Percentiles rank a stretch among this genome's conserved stretches.
Conservation (phyloP, 2,888 invertebrate species). For the Limnephilus marmoratus region DNA sequence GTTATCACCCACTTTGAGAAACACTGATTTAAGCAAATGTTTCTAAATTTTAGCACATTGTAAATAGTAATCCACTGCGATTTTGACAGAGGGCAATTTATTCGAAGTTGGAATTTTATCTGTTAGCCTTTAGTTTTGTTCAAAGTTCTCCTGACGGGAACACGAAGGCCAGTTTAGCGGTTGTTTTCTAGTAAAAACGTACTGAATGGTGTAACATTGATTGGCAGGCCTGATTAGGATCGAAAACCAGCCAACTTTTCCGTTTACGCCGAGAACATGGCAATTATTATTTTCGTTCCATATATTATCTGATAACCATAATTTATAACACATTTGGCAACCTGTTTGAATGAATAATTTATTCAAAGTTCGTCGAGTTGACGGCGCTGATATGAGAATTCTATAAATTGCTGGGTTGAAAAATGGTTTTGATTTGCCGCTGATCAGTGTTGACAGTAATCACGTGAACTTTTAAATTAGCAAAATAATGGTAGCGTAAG, state of each 20-base stretch:
- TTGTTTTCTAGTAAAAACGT: not conserved
- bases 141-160: not conserved
- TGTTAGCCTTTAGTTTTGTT: not conserved
- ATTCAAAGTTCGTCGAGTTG: not conserved
- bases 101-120: not conserved
- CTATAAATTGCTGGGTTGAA: not conserved
- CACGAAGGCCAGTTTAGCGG: not conserved
- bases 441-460: not conserved
- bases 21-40: not conserved
- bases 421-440: not conserved
- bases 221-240: not conserved
- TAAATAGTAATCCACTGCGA: not conserved
- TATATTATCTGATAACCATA: constrained; percentile 2
- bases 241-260: not conserved
- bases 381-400: constrained; percentile 5
- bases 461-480: not conserved
- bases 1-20: not conserved
- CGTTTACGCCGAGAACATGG: not conserved
- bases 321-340: not conserved
- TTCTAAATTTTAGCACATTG: not conserved
- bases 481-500: not conserved
- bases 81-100: not conserved
- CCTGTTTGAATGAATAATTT: not conserved
- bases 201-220: not conserved
- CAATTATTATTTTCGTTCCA: not conserved